phyloP scores from a whole-genome alignment of 2,113 vertebrate species.

The Nycticryphes semicollaris region DNA sequence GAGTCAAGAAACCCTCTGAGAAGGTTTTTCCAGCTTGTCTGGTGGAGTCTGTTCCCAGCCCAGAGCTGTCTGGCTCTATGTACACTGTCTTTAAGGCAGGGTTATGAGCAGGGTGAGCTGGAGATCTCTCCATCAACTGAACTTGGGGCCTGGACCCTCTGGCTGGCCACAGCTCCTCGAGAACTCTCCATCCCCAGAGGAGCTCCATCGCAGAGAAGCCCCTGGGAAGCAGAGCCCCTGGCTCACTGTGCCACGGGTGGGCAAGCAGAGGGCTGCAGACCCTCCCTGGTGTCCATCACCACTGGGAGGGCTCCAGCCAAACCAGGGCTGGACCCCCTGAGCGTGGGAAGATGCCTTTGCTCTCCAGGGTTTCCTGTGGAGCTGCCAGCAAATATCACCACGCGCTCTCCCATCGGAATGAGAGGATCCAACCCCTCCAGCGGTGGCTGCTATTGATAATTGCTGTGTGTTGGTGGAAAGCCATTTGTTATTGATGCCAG shows the following conservation, averaged over 20 bases:
- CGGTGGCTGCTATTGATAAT: background rate
- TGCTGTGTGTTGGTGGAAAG: background rate
- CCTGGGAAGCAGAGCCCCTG: background rate
- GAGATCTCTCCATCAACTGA: background rate
- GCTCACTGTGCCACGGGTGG: fast-evolving
- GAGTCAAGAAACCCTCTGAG: background rate
- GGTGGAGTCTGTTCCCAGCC: background rate
- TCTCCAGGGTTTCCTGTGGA: background rate
- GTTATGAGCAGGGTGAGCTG: background rate
- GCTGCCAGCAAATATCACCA: background rate
- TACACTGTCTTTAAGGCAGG: fast-evolving
- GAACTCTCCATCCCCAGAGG: fast-evolving
- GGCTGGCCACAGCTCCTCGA: fast-evolving
- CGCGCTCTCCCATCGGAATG: fast-evolving
- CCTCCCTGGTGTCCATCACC: background rate
- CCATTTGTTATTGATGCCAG: background rate
- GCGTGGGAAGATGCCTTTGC: background rate
- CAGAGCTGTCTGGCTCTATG: fast-evolving
- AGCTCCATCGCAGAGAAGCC: background rate
- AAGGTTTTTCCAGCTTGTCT: background rate
- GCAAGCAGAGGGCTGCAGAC: background rate
- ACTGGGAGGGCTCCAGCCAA: background rate
- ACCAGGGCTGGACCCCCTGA: fast-evolving
- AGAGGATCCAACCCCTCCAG: background rate
- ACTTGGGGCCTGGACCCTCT: background rate